Percentiles rank a stretch among this genome's conserved stretches.
These are phyloP conservation scores for Drosophila sp. DNA, from an alignment of 1,140 invertebrate species.

Conservation along the genomic window DNA sequence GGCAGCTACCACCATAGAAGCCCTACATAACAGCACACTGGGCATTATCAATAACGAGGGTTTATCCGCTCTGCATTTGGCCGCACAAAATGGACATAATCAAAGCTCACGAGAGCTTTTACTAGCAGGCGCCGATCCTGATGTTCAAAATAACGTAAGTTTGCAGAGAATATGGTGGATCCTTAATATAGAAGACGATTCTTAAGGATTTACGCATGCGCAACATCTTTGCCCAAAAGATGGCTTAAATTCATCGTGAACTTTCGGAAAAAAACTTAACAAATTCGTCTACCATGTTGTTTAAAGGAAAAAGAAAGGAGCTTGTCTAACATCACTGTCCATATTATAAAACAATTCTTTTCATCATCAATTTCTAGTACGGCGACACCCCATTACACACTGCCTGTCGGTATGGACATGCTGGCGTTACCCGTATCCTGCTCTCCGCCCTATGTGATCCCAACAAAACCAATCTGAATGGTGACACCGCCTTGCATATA, in stretches of 20 bases:
- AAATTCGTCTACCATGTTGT: no score
- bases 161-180: conserved; percentile 22
- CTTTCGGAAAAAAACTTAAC: neutral
- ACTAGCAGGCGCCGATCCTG: conserved; percentile 92
- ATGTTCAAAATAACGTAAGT: conserved; percentile 95
- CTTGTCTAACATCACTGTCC: no score
- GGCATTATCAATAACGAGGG: conserved; percentile 93
- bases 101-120: conserved; percentile 95
- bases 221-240: neutral
- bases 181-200: neutral
- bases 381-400: conserved; percentile 98
- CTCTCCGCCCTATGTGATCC: conserved; percentile 94
- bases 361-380: conserved; percentile 86
- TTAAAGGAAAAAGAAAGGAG: no score
- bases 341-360: neutral
- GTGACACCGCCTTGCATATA: conserved; percentile 96
- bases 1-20: conserved; percentile 73
- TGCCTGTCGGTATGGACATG: conserved; percentile 96
- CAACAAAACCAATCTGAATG: conserved; percentile 97
- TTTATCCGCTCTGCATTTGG: conserved; percentile 96
- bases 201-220: neutral
- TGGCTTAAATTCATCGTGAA: no score
- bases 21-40: conserved; percentile 88
- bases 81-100: conserved; percentile 98
- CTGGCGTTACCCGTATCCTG: conserved; percentile 96